Evolutionary conservation across 2,888 invertebrate genomes (phyloP).

Genomic region (Drosophila histrio): DNA sequence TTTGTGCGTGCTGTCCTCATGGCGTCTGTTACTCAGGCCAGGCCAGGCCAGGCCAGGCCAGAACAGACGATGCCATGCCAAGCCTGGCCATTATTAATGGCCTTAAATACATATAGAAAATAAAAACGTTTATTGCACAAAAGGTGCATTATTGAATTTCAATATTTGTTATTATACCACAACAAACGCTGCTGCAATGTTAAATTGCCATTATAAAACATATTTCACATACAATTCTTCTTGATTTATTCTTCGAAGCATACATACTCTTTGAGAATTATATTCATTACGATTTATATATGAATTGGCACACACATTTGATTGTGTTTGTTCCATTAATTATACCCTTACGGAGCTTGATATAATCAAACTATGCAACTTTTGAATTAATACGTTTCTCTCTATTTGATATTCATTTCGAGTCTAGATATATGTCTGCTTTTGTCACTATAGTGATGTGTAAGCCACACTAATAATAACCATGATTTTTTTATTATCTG

Average conservation of each 20-base stretch:
- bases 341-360: neutral
- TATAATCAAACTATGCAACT: neutral
- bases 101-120: conserved; percentile 39
- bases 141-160: conserved; percentile 49
- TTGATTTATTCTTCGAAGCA: neutral
- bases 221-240: neutral
- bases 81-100: conserved; percentile 59
- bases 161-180: conserved; percentile 27
- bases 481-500: too few relatives aligned
- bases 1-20: conserved; percentile 10
- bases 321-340: neutral
- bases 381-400: too few relatives aligned
- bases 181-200: neutral
- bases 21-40: conserved; percentile 1
- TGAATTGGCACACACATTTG: neutral
- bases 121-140: conserved; percentile 4
- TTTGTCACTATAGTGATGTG: too few relatives aligned
- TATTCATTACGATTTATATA: neutral
- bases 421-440: too few relatives aligned
- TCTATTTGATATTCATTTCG: too few relatives aligned
- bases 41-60: neutral
- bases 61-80: neutral
- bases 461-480: too few relatives aligned
- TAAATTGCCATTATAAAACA: conserved; percentile 1
- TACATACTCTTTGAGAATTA: neutral